phyloP scores from a whole-genome alignment of 1,140 invertebrate species.

The Drosophila sulfurigaster region DNA sequence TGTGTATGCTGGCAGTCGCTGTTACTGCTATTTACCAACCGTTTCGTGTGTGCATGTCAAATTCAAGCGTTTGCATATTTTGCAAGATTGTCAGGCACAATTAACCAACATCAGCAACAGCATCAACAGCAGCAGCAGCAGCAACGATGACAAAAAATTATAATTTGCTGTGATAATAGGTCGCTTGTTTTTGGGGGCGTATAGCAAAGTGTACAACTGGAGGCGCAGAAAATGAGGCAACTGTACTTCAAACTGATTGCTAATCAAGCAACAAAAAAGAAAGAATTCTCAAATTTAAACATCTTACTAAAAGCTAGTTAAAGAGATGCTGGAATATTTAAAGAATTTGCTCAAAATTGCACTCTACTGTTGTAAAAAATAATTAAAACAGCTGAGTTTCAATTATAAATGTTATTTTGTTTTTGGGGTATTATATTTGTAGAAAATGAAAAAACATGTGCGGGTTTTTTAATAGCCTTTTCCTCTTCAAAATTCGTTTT shows the following conservation, averaged over 20 bases:
- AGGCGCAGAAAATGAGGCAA: conserved; percentile 57
- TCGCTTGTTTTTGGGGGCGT: conserved; percentile 17
- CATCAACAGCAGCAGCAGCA: conserved; percentile 24
- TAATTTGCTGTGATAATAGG: conserved; percentile 78
- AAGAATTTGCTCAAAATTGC: not conserved
- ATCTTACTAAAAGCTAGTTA: no score
- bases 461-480: no score
- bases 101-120: conserved; percentile 75
- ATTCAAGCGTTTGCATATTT: conserved; percentile 82
- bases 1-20: conserved; percentile 63
- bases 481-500: no score
- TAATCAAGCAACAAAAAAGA: conserved; percentile 9
- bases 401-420: no score
- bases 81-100: conserved; percentile 79
- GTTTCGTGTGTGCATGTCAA: conserved; percentile 82
- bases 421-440: no score
- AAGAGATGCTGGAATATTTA: no score
- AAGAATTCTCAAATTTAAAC: not conserved
- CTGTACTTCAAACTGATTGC: conserved; percentile 59
- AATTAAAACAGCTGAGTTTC: no score
- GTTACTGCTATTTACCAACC: conserved; percentile 72
- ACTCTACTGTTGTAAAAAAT: no score
- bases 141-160: conserved; percentile 70
- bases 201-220: not conserved
- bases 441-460: no score